phyloP scores from a whole-genome alignment of 1,140 invertebrate species.

The Habropoda laboriosa region DNA sequence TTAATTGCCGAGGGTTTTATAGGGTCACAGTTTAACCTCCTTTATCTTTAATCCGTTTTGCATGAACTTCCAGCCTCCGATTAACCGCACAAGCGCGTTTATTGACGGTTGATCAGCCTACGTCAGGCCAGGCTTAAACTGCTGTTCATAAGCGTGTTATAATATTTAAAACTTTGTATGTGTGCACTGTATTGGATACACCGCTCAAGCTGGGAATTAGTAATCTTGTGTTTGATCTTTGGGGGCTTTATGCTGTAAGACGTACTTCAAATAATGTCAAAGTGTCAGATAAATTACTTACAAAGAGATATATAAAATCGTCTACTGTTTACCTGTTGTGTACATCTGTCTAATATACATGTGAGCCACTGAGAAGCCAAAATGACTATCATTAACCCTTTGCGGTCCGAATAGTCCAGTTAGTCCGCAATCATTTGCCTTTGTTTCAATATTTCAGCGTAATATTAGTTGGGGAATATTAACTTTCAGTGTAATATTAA shows the following conservation, averaged over 20 bases:
- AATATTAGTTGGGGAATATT: no score
- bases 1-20: conserved; percentile 45
- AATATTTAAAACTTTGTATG: not conserved
- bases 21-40: conserved; percentile 43
- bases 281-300: not conserved
- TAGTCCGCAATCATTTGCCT: no score
- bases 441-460: no score
- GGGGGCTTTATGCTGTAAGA: not conserved
- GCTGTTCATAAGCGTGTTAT: conserved; percentile 12
- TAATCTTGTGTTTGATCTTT: not conserved
- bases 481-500: no score
- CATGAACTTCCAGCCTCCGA: conserved; percentile 23
- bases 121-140: conserved; percentile 13
- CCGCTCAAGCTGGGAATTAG: not conserved
- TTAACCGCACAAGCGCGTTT: conserved; percentile 32
- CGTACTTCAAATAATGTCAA: not conserved
- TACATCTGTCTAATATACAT: no score
- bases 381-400: no score
- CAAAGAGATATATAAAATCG: no score
- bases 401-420: no score
- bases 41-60: conserved; percentile 46
- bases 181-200: not conserved
- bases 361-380: no score
- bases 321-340: no score
- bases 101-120: conserved; percentile 40